Conservation (phyloP, 2,797 vertebrate genomes). For the Diplodus sargus region DNA sequence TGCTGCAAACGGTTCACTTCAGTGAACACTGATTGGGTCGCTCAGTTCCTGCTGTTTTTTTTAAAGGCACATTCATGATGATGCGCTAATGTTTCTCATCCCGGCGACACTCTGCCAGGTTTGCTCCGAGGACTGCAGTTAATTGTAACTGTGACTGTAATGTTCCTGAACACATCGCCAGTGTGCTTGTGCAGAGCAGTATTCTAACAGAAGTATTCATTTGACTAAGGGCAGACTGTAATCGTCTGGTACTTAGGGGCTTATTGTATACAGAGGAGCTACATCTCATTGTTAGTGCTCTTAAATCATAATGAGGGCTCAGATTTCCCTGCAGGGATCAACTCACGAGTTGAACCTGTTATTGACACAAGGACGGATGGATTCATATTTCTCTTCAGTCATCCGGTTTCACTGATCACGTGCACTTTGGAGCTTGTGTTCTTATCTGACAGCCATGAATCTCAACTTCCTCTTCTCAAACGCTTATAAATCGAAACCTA, state of each 20-base stretch:
- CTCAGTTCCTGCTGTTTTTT: neutral
- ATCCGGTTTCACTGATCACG: constrained; percentile 11
- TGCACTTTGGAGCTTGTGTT: constrained; percentile 15
- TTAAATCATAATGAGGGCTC: constrained; percentile 8
- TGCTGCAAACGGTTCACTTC: neutral
- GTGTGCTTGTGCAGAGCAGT: neutral
- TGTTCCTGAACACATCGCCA: constrained; percentile 6
- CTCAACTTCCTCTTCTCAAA: neutral
- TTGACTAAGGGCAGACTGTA: neutral
- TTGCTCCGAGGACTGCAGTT: neutral
- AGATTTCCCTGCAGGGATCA: constrained; percentile 8
- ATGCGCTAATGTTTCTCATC: constrained; percentile 2
- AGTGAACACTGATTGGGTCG: neutral
- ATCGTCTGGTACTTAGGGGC: constrained; percentile 3
- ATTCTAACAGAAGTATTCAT: neutral
- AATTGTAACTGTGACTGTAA: neutral
- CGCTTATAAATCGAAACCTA: neutral
- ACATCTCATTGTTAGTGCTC: neutral
- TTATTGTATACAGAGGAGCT: neutral
- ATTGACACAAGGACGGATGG: constrained; percentile 3
- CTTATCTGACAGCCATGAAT: neutral
- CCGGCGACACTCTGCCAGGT: neutral
- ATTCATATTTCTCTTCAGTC: constrained; percentile 23
- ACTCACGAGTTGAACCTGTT: constrained; percentile 3
- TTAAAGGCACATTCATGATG: neutral